phyloP scores from a whole-genome alignment of 2,797 vertebrate genomes.

The Falco cherrug region DNA sequence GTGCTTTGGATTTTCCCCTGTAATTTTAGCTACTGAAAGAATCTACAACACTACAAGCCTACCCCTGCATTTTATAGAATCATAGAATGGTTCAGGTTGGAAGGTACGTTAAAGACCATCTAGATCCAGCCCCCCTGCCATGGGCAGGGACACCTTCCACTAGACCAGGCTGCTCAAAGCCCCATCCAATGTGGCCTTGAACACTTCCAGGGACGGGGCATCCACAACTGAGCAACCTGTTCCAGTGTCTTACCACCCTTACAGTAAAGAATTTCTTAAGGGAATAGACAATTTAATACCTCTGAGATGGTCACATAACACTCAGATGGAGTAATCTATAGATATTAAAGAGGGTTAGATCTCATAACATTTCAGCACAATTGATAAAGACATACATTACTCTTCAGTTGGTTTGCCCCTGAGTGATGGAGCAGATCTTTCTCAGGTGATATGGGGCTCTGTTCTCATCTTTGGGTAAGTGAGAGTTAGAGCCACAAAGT shows the following conservation, averaged over 20 bases:
- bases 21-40: neutral
- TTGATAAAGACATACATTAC: neutral
- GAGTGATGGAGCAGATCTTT: rapidly evolving
- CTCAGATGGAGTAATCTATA: neutral
- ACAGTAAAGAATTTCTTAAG: too few relatives aligned
- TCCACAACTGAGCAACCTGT: too few relatives aligned
- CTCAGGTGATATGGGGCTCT: neutral
- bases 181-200: too few relatives aligned
- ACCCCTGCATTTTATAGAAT: neutral
- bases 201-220: too few relatives aligned
- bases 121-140: too few relatives aligned
- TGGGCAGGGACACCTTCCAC: too few relatives aligned
- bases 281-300: neutral
- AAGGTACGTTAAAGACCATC: too few relatives aligned
- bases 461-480: neutral
- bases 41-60: neutral
- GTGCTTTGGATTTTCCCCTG: neutral
- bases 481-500: neutral
- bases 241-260: too few relatives aligned
- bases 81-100: too few relatives aligned
- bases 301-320: neutral
- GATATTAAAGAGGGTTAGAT: neutral
- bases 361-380: neutral
- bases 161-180: too few relatives aligned
- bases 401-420: neutral